Evolutionary conservation across 2,888 invertebrate genomes (phyloP), one percentile per base, ranked within the genome.

Genomic region (Linhomoeus sp.): DNA sequence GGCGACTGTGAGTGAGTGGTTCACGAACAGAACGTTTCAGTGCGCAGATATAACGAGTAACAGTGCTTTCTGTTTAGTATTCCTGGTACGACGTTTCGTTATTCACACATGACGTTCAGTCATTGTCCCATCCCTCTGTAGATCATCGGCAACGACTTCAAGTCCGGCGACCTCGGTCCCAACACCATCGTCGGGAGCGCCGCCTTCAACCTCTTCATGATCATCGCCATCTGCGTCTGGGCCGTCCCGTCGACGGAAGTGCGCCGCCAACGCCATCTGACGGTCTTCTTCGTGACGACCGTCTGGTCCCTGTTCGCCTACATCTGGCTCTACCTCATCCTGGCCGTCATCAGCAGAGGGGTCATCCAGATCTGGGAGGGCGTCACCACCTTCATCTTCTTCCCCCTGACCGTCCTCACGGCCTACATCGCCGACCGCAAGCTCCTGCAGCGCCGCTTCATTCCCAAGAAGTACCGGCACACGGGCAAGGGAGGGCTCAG

Each of bases 151-250:
- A 85, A 86, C 67, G 77, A 82, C 63, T 97, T 92, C 65, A 73
- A 86, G 64, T 88, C 92, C 39, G 94, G 97, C 7, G 94, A 94
- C 50, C 72, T 97, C 47, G 97, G 94, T 45, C 94, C 97, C 5
- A 86, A 92, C 24, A 97, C 94, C 41, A 97, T 94, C 59, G 94
- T 97, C 46, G 97, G 97, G 40, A 87, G 87, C 12, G 97, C 97
- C 25, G 97, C 97, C 43, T 97, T 94, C 70, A 97, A 97, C 67
- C 73, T 97, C 50, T 90, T 97, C 69, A 83, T 97, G 58, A 97
- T 97, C 64, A 94, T 92, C 54, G 83, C 88, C 45, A 75, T 97
- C 53, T 97, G 94, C 72, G 74, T 97, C 46, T 72, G 53, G 22
- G 58, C 58, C 40, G 58, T 66, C 45, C 65, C 64, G 26, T 14